Base-by-base conservation (phyloP, 2,797 vertebrate species). In the Clarias laeviceps region DNA sequence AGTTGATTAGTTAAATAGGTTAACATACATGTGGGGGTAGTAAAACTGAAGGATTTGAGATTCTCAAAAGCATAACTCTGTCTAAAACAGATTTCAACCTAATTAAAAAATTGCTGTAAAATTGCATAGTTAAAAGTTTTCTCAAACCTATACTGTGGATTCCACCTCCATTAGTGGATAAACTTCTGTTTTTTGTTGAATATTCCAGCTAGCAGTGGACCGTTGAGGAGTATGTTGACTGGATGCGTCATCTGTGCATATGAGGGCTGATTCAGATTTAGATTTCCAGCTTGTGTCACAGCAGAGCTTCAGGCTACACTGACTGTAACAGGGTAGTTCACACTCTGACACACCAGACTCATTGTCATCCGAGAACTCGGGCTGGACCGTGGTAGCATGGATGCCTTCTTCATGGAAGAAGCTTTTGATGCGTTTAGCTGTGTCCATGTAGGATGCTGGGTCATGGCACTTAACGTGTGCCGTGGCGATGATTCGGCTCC, bases 381-480 rank as follows among this genome's bases (percentile, higher is more conserved):
- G 96, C 89, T 97, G 96, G 83, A 97, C 96, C 84, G 96, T 97
- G 0, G 96, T 97, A 5, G 96, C 96, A 0, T 97, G 96, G 86
- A 97, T 97, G 84, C 96, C 96, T 89, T 96, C 96, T 0, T 97
- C 93, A 0, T 97, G 96, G 84, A 97, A 97, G 86, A 97, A 94
- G 83, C 94, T 94, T 88, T 97, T 97, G 74, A 97, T 95, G 88
- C 93, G 95, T 84, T 97, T 97, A 15, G 96, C 96, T 90, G 96
- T 94, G 85, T 96, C 95, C 96, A 97, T 96, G 91, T 97, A 97
- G 0, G 96, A 94, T 37, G 95, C 87, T 61, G 96, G 96, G 88
- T 97, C 95, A 0, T 94, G 94, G 87, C 96, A 97, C 91, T 97
- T 97, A 84, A 97, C 96, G 89, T 97, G 96, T 79, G 96, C 96